Evolutionary conservation across 2,797 vertebrate genomes (phyloP).

Genomic region (Iguana delicatissima): DNA sequence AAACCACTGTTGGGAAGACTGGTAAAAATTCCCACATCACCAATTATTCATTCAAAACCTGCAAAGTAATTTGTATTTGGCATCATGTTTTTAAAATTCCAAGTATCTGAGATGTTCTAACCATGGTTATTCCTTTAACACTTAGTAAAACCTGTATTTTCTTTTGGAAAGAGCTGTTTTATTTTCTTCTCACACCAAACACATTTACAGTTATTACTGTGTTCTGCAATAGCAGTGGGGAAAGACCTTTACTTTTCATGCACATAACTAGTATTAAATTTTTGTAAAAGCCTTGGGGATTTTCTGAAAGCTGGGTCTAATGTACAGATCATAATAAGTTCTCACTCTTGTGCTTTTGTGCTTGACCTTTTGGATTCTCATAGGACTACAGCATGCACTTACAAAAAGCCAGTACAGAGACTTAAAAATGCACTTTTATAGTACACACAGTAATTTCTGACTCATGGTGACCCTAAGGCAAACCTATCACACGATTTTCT

Average conservation of each 20-base stretch:
- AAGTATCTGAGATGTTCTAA: conserved; percentile 10
- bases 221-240: background rate
- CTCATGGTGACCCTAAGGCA: too few relatives aligned
- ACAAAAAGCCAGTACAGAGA: background rate
- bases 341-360: background rate
- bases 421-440: background rate
- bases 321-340: background rate
- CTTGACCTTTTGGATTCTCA: background rate
- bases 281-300: background rate
- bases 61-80: background rate
- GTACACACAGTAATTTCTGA: too few relatives aligned
- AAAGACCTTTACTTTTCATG: background rate
- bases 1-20: background rate
- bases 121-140: background rate
- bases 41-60: conserved; percentile 18
- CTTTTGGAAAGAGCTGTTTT: fast-evolving
- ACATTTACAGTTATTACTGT: background rate
- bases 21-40: conserved; percentile 14
- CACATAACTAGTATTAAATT: background rate
- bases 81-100: background rate
- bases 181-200: background rate
- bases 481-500: too few relatives aligned
- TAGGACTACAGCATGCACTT: background rate
- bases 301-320: background rate
- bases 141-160: background rate